Evolutionary conservation across 2,113 vertebrate species (phyloP), one percentile per base, ranked within the genome.

Genomic region (Erinaceus europaeus): DNA sequence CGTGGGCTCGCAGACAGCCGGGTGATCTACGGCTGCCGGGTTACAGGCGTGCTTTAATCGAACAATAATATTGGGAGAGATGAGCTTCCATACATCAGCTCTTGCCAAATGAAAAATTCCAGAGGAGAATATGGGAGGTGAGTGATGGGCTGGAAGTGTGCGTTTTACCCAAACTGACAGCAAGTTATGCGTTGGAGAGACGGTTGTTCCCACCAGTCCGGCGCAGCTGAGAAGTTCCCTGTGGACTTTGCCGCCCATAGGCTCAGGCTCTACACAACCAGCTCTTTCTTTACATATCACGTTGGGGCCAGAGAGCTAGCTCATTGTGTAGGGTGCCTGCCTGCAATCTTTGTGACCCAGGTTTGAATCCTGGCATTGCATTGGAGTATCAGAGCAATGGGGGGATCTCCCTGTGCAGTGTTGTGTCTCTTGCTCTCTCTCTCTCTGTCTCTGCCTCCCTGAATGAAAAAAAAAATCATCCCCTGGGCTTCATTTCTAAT

Each of bases 41-140:
- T 69, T n/a, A 84, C 89, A 74, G 75, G 57, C 68, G 55, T 71
- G 29, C 76, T 83, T 71, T 94, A 90, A 94, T 76, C 0, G 32
- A 84, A 73, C 64, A 48, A 67, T 89, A 81, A 89, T 68, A 74
- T 27, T 52, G 73, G 82, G 85, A 90, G 77, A 57, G 82, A 90
- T 23, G 77, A 86, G 67, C 67, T 67, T 57, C 65, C 32, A 36
- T 53, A 53, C n/a, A 78, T 84, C 59, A 79, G 86, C 74, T 77
- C 73, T 79, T 0, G 10, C 88, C 82, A 81, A 77, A 78, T 86
- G 85, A 92, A 77, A 90, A 88, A 84, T 89, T 44, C 1, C 14
- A 86, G 86, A 53, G 20, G 75, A 32, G 78, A 42, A 34, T 1
- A 34, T 62, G 68, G 80, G 84, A 90, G 62, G 87, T 62, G 67